Evolutionary conservation across 2,113 vertebrate genomes (phyloP).

Genomic region (Herpetotheres cachinnans): DNA sequence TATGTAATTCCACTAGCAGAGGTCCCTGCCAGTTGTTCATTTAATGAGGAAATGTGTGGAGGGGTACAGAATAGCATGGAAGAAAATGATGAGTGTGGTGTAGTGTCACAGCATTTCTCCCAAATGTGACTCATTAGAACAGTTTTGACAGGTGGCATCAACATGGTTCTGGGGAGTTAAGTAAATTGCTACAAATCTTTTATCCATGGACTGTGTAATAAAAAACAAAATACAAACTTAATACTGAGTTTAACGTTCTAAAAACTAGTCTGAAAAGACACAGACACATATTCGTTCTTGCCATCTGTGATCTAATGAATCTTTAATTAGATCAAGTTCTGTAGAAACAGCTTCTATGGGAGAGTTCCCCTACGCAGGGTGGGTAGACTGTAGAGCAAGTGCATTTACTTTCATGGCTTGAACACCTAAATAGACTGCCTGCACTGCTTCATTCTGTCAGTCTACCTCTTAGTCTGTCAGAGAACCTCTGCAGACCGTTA

Average conservation of each 20-base stretch:
- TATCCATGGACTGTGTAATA: not conserved
- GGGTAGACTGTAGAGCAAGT: not conserved
- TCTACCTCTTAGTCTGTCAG: not conserved
- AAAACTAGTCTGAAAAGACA: not conserved
- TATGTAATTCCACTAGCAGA: not conserved
- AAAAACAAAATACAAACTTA: not conserved
- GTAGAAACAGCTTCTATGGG: not conserved
- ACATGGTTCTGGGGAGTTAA: not conserved
- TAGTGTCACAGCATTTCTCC: not conserved
- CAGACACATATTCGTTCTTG: not conserved
- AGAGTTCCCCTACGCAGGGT: not conserved
- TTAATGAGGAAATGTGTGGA: not conserved
- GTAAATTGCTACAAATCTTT: not conserved
- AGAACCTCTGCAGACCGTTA: not conserved
- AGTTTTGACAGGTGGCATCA: not conserved
- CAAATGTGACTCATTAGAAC: not conserved
- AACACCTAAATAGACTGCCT: not conserved
- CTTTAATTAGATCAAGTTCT: slow-evolving; percentile 28
- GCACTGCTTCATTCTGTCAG: not conserved
- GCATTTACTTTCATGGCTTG: not conserved
- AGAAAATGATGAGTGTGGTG: not conserved
- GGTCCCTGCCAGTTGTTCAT: not conserved
- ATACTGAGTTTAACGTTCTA: not conserved
- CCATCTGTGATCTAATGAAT: not conserved
- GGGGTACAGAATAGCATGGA: not conserved